Evolutionary conservation across 2,888 invertebrate species (phyloP).

Genomic region (Malthinus seriepunctatus): DNA sequence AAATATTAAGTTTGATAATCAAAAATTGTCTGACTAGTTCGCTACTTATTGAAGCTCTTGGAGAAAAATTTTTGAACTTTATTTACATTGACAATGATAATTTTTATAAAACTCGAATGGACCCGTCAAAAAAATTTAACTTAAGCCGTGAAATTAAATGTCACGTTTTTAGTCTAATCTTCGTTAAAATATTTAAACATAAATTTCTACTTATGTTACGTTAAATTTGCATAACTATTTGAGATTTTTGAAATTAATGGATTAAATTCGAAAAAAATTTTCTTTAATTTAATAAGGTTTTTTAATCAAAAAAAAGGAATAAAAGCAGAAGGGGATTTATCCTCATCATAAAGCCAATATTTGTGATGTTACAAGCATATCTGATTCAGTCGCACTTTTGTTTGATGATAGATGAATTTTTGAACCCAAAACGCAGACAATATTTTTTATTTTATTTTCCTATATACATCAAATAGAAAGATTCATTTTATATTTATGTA

Average conservation of each 20-base stretch:
- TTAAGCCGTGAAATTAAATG: slow-evolving; percentile 4
- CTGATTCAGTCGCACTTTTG: slow-evolving; percentile 8
- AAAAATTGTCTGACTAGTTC: too few species aligned
- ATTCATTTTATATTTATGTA: too few species aligned
- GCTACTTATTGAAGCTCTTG: too few species aligned
- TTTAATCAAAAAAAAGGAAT: neutral
- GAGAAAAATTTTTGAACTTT: too few species aligned
- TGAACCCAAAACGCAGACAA: slow-evolving; percentile 4
- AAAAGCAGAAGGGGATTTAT: slow-evolving; percentile 11
- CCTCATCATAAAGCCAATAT: slow-evolving; percentile 15
- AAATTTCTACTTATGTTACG: slow-evolving; percentile 5
- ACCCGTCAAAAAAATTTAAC: neutral
- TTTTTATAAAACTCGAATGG: too few species aligned
- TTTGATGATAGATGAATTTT: slow-evolving; percentile 18
- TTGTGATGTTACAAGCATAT: slow-evolving; percentile 18
- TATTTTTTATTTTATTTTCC: slow-evolving; percentile 8
- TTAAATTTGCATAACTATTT: slow-evolving; percentile 6
- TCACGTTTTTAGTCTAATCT: neutral
- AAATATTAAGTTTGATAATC: too few species aligned
- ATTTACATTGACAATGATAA: too few species aligned
- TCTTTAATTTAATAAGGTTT: too few species aligned
- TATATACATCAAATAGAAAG: neutral
- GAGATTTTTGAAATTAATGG: slow-evolving; percentile 1
- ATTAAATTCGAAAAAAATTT: neutral
- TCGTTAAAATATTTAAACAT: slow-evolving; percentile 2